A percentile compares a stretch with the other conserved stretches of the same genome.
Conservation (phyloP, 2,797 vertebrate species). For the Naso thynnoides region DNA sequence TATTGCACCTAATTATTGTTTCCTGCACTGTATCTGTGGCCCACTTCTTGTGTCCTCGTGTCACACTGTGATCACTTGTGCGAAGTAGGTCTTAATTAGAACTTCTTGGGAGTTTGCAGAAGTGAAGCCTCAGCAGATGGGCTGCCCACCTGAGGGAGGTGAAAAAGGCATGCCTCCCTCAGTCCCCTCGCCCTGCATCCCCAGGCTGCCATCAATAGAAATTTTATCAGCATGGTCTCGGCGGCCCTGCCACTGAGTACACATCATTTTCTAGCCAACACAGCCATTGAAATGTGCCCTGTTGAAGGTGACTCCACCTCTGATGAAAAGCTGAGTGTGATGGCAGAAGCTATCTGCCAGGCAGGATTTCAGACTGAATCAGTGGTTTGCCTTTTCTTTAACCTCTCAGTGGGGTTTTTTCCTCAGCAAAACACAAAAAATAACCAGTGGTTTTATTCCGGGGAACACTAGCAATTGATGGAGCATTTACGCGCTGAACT, state of each 20-base stretch:
- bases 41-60: constrained; percentile 63
- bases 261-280: constrained; percentile 58
- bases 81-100: constrained; percentile 78
- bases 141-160: constrained; percentile 69
- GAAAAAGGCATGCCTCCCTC: constrained; percentile 58
- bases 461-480: constrained; percentile 52
- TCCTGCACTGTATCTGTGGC: constrained; percentile 54
- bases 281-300: constrained; percentile 54
- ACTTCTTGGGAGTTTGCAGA: constrained; percentile 62
- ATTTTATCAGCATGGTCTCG: constrained; percentile 61
- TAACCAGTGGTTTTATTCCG: constrained; percentile 53
- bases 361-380: constrained; percentile 54
- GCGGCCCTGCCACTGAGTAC: constrained; percentile 50
- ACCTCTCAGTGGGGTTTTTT: constrained; percentile 47
- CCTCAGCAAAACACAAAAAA: constrained; percentile 49
- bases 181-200: constrained; percentile 35
- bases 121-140: constrained; percentile 69
- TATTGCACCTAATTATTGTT: constrained; percentile 69
- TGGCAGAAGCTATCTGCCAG: constrained; percentile 35
- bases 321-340: constrained; percentile 38
- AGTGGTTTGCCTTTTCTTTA: constrained; percentile 21
- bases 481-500: constrained; percentile 60
- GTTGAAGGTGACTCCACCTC: constrained; percentile 69
- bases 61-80: constrained; percentile 71
- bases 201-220: constrained; percentile 64